Percentiles rank a stretch among this genome's conserved stretches.
Conservation (phyloP, 2,113 vertebrate genomes). For the Dromas ardeola region DNA sequence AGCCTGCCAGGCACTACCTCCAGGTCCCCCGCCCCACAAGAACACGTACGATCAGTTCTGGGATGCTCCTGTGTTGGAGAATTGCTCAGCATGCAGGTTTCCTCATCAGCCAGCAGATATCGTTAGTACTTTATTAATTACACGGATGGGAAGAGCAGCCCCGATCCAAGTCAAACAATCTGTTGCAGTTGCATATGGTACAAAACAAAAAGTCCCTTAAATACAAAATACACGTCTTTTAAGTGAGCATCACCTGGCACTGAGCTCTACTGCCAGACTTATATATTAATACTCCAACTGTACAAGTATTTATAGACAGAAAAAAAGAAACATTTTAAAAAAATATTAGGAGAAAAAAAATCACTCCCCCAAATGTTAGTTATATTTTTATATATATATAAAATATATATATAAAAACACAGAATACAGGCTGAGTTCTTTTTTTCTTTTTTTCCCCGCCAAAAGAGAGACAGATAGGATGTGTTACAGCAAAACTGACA, state of each 20-base stretch:
- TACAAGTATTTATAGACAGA: constrained; percentile 73
- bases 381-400: constrained; percentile 16
- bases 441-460: neutral
- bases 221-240: constrained; percentile 46
- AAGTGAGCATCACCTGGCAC: neutral
- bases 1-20: neutral
- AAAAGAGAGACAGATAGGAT: neutral
- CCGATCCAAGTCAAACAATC: neutral
- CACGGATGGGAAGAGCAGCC: neutral
- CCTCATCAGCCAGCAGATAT: neutral
- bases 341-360: constrained; percentile 24
- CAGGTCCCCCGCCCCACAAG: neutral
- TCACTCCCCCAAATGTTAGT: neutral
- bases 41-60: rapidly evolving
- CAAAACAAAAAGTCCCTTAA: constrained; percentile 56
- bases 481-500: neutral
- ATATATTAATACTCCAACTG: constrained; percentile 74
- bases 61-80: neutral
- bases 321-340: neutral
- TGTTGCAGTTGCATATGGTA: neutral
- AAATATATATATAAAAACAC: constrained; percentile 14
- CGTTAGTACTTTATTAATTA: constrained; percentile 69
- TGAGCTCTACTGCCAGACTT: constrained; percentile 20
- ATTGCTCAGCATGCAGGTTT: rapidly evolving
- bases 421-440: neutral